phyloP scores from a whole-genome alignment of 2,888 invertebrate genomes.

The Meganola albula region DNA sequence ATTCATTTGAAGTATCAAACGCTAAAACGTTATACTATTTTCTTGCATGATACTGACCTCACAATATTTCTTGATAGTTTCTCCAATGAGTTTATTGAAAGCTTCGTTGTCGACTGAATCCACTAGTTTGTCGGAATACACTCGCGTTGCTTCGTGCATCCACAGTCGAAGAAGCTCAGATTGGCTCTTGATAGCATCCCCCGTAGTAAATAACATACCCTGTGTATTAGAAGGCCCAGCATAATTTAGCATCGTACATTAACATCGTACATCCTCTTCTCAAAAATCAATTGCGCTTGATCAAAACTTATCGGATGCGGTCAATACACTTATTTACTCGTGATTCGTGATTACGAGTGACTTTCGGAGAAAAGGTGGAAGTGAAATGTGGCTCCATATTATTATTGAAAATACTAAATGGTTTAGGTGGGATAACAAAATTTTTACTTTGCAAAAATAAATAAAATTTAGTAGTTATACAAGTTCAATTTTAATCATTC shows the following conservation, averaged over 20 bases:
- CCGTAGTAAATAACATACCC: slow-evolving; percentile 91
- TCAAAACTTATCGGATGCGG: too few relatives aligned
- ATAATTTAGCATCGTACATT: too few relatives aligned
- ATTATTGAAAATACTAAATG: too few relatives aligned
- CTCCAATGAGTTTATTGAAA: slow-evolving; percentile 84
- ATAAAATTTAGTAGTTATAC: too few relatives aligned
- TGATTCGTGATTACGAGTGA: too few relatives aligned
- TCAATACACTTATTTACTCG: too few relatives aligned
- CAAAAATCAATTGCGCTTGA: too few relatives aligned
- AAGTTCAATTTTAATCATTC: too few relatives aligned
- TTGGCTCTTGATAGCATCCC: slow-evolving; percentile 83
- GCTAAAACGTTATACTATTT: neutral
- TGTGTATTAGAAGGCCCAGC: slow-evolving; percentile 47
- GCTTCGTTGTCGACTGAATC: slow-evolving; percentile 86
- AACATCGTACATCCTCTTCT: too few relatives aligned
- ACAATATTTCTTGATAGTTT: slow-evolving; percentile 87
- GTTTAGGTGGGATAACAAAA: too few relatives aligned
- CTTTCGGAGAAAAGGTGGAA: too few relatives aligned
- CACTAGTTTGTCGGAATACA: slow-evolving; percentile 94
- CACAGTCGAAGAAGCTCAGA: slow-evolving; percentile 88
- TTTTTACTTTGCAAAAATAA: neutral
- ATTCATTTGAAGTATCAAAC: neutral
- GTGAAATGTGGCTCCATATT: too few relatives aligned
- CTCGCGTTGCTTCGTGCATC: slow-evolving; percentile 93
- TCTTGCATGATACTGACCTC: slow-evolving; percentile 59